Evolutionary conservation across 2,797 vertebrate species (phyloP), one percentile per base, ranked within the genome.

Genomic region (Arremon brunneinucha): DNA sequence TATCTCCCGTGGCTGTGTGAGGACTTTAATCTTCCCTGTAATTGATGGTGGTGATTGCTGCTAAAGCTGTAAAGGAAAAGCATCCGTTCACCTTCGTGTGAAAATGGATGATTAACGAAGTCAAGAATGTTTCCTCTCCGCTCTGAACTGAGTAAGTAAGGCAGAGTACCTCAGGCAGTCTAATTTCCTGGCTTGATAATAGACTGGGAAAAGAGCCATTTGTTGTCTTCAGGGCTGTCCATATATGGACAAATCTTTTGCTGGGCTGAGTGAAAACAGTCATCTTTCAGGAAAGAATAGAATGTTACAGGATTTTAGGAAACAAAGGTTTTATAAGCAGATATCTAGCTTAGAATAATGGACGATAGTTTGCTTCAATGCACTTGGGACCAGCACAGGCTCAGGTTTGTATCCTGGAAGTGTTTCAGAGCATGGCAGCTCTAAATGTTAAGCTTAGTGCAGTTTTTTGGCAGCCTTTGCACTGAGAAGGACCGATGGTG

Each of bases 171-270:
- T 96, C 87, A 72, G 95, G 85, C 89, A 68, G 76, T 75, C 92
- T 86, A 92, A 96, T 96, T 96, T 96, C 95, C 94, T 97, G 96
- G 89, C 89, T 93, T 97, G 92, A 96, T 96, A 97, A 96, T 90
- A 83, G 72, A 83, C 93, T 93, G 90, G 94, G 96, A 96, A 97
- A 95, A 93, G 91, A 96, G 94, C 94, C 94, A 93, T 95, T 96
- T 94, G 93, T 93, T 95, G 94, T 95, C 91, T 90, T 93, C 52
- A 8, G 65, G 77, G 87, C 88, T 97, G 84, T 65, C 96, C 95
- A 90, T 96, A 96, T 97, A 97, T 88, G 95, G 96, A 75, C 64
- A 96, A 92, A 94, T 97, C 76, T 95, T 89, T 71, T 91, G 75
- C 82, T 0, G 8, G 76, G 72, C 76, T 93, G 79, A 93, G 79